Evolutionary conservation across 1,140 invertebrate genomes (phyloP), one percentile per base, ranked within the genome.

Genomic region (Probaryconus sp.): DNA sequence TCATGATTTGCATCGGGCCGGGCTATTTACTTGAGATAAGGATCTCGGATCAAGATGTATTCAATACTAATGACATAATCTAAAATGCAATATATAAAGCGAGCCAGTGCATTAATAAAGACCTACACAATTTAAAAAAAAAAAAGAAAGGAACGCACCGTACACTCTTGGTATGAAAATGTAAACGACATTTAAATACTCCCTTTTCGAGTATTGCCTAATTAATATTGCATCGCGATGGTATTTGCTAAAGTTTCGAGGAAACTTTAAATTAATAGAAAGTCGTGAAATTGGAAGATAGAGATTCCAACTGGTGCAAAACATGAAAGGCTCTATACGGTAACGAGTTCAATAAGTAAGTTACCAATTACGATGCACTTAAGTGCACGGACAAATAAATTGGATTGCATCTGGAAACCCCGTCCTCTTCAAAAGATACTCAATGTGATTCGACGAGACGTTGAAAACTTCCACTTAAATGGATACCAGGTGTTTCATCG

Each of bases 391-490:
- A 53, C 31, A 38, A 72, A 72, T 65, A 65, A 72, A 72, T 72
- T 72, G 69, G 47, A 72, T 58, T 53, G 60, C 43, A 60, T 45
- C 69, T 18, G 51, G 30, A 31, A 58, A 43, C 24, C 28, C 10
- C 20, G 38, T 67, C 38, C 68, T 51, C 68, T 48, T 63, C 38
- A 45, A 33, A n/a, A 20, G 55, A 50, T 48, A 42, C 24, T 24
- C 7, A 11, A 48, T 53, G 42, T 42, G 64, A 42, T 35, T 43
- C 45, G 50, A 38, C 26, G 37, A 13, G 30, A 43, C 38, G 76
- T 63, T 65, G 69, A 80, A 68, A 76, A 74, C 69, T 72, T 68
- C 64, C 50, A 74, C 38, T 80, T 55, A 70, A 79, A 79, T 71
- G 76, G 74, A 71, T 78, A 65, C 65, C 56, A 64, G 77, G 47